Evolutionary conservation across 2,888 invertebrate genomes (phyloP), one percentile per base, ranked within the genome.

Genomic region (Apodemia hepburni): DNA sequence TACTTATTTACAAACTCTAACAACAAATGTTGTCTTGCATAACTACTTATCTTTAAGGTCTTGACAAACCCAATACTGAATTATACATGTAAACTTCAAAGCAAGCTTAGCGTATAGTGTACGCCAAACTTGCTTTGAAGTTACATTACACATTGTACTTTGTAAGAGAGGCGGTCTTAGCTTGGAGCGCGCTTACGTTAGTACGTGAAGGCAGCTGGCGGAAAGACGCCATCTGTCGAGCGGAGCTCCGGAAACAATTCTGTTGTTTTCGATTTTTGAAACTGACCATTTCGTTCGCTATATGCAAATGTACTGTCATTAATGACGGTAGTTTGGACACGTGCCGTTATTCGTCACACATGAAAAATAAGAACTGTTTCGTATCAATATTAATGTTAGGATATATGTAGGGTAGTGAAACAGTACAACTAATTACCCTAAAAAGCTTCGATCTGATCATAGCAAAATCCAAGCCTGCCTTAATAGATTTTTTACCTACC

Each of bases 171-270:
- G 77, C 78, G 78, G 78, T 64, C 63, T 72, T 76, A 79, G 69
- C 70, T 72, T 74, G 76, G 75, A 79, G 73, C 71, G 71, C 66
- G 73, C 69, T 72, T 76, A 77, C 42, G 42, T 42, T 42, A 42
- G 12, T 15, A 42, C 42, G 42, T 72, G 75, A 71, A 70, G 73
- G 68, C 73, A 92, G 92, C 89, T 92, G 92, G 85, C 92, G 92
- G 90, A 89, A 87, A 82, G 78, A 78, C 86, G 88, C 88, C 92
- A 92, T 92, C 87, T 92, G 92, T 78, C 77, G 78, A 73, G 74
- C 80, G 76, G 78, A 77, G 82, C 85, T 81, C 87, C 85, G 85
- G 90, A 91, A 91, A 63, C 78, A 80, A 82, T 80, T 85, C 77
- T 86, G 88, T 84, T 82, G 83, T 86, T 87, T 85, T 85, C 76